phyloP scores from a whole-genome alignment of 1,140 invertebrate genomes.

The Cepaea nemoralis region DNA sequence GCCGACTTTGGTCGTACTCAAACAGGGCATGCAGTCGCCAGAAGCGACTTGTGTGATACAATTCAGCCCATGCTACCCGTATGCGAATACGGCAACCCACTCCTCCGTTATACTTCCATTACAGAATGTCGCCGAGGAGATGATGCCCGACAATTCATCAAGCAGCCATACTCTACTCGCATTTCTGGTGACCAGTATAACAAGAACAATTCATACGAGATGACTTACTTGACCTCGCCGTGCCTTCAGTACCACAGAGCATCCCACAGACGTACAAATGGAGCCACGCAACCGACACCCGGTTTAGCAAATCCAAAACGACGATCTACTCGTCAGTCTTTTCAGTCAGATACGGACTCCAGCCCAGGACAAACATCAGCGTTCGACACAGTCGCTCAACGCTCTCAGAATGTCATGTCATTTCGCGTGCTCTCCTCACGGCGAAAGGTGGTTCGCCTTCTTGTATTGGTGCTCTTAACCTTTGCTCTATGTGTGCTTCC shows the following conservation, averaged over 20 bases:
- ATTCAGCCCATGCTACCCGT: background rate
- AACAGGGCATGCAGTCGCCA: background rate
- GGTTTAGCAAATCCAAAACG: background rate
- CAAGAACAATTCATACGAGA: background rate
- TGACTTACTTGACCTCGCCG: background rate
- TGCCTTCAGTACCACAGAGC: background rate
- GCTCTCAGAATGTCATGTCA: constrained; percentile 37
- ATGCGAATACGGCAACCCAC: background rate
- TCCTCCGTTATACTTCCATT: background rate
- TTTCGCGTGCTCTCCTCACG: constrained; percentile 61
- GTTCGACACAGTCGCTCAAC: constrained; percentile 75
- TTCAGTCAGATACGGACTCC: background rate
- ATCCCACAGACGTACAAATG: background rate
- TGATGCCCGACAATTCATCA: background rate
- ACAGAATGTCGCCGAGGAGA: background rate
- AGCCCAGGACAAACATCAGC: constrained; percentile 73
- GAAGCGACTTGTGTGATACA: background rate
- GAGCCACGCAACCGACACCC: background rate
- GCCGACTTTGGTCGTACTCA: background rate
- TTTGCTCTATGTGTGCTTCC: constrained; percentile 88
- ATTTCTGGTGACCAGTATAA: background rate
- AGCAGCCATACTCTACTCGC: background rate
- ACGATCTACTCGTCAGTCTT: background rate
- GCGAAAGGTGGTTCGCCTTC: constrained; percentile 77
- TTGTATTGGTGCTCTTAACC: constrained; percentile 84